Evolutionary conservation across 2,113 vertebrate genomes (phyloP), one percentile per base, ranked within the genome.

Genomic region (Ophiodon elongatus): DNA sequence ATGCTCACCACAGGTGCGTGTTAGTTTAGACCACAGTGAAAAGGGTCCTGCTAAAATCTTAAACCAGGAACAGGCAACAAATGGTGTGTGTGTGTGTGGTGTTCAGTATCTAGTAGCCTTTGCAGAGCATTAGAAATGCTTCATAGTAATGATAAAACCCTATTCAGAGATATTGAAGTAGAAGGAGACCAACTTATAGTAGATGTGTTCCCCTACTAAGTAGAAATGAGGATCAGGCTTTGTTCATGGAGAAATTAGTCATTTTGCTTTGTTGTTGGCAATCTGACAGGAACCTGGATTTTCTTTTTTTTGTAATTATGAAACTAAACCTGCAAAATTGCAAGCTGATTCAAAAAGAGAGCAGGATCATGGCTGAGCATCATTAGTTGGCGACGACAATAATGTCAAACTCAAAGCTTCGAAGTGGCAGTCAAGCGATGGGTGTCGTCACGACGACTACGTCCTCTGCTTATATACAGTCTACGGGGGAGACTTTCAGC

Each of bases 1-100:
- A 99, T 91, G 96, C 97, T 63, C 97, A 98, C 88, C 98, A 99
- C 94, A 97, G 98, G 98, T 99, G 85, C 76, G 90, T 66, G 11
- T 39, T 21, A 17, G 39, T 43, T n/a, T 14, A 2, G 37, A 41
- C 6, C 15, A 15, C 31, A n/a, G 4, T 1, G 11, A n/a, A 23
- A 29, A 33, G 59, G 59, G 13, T 33, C 7, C 8, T n/a, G 25
- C 59, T 33, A 8, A 21, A 33, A 29, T 31, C 19, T 21, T 21
- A 62, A 21, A 62, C 15, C 4, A 5, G 33, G 29, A 27, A 8
- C 17, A 62, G 17, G 31, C 7, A 8, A 21, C 60, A 35, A 7
- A 62, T 10, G 31, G 59, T 15, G n/a, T 73, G 25, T 33, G 27
- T 50, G 21, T 64, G 45, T 23, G 19, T 60, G 9, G 27, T 76